Evolutionary conservation across 2,888 invertebrate genomes (phyloP).

Genomic region (Drosophila mayaguana): DNA sequence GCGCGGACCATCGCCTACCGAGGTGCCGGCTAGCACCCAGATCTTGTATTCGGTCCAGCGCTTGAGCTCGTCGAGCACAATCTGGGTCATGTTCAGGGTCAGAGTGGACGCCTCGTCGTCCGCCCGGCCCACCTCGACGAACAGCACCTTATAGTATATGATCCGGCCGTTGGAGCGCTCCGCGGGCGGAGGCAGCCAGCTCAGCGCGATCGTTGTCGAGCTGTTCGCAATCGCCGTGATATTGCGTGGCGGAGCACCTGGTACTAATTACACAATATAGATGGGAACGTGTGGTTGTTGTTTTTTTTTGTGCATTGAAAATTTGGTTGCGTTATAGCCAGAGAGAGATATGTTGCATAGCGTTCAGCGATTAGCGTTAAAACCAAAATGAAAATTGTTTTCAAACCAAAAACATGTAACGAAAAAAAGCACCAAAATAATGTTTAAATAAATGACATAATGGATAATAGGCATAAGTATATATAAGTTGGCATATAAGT

Average conservation of each 20-base stretch:
- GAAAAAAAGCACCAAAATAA: slow-evolving; percentile 73
- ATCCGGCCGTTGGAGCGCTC: slow-evolving; percentile 96
- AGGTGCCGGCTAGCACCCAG: slow-evolving; percentile 98
- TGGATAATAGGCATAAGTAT: slow-evolving; percentile 52
- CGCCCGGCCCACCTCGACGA: slow-evolving; percentile 93
- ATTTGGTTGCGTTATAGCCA: slow-evolving; percentile 57
- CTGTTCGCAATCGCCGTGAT: slow-evolving; percentile 95
- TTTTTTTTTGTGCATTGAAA: slow-evolving; percentile 55
- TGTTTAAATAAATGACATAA: slow-evolving; percentile 54
- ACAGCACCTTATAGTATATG: slow-evolving; percentile 97
- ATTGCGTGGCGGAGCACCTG: slow-evolving; percentile 98
- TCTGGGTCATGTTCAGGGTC: slow-evolving; percentile 91
- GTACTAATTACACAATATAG: slow-evolving; percentile 89
- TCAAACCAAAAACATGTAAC: slow-evolving; percentile 77
- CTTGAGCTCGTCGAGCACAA: slow-evolving; percentile 94
- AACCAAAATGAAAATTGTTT: slow-evolving; percentile 51
- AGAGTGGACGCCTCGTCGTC: slow-evolving; percentile 93
- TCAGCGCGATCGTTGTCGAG: slow-evolving; percentile 94
- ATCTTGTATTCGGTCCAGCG: slow-evolving; percentile 98
- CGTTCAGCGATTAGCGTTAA: slow-evolving; percentile 75
- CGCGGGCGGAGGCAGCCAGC: slow-evolving; percentile 96
- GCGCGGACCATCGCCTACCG: slow-evolving; percentile 97
- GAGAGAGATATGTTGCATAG: slow-evolving; percentile 55
- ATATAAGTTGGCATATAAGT: slow-evolving; percentile 26
- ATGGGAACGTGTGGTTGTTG: slow-evolving; percentile 74